Conservation (phyloP, 2,797 vertebrate genomes). For the Phyllotis vaccarum region DNA sequence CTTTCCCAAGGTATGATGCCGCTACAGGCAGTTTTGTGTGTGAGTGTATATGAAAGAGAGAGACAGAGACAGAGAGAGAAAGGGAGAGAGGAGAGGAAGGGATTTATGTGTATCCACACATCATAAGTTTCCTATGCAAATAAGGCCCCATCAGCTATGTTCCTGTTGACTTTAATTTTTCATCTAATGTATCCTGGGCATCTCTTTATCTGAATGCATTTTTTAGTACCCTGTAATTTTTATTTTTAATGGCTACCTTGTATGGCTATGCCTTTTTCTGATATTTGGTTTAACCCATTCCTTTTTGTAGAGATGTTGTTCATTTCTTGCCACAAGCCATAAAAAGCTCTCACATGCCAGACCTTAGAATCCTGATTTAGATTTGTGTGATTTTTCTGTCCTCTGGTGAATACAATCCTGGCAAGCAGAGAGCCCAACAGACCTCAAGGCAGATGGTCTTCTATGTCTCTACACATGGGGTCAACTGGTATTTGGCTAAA, state of each 20-base stretch:
- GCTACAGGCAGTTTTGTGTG: not conserved
- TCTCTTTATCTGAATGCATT: not conserved
- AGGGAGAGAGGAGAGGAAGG: not conserved
- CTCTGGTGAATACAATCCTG: not conserved
- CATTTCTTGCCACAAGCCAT: not conserved
- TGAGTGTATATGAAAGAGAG: not conserved
- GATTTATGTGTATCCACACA: not conserved
- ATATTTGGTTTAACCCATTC: not conserved
- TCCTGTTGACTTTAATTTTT: not conserved
- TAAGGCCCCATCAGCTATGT: not conserved
- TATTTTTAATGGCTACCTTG: not conserved
- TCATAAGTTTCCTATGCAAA: not conserved
- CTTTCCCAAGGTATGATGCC: not conserved
- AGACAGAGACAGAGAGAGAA: not conserved
- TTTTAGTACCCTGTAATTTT: not conserved
- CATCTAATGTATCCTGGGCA: not conserved
- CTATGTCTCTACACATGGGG: not conserved
- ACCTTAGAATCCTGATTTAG: not conserved
- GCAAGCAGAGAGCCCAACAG: conserved; percentile 18
- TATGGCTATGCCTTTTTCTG: not conserved
- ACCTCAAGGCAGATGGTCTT: conserved; percentile 40
- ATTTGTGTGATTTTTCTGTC: not conserved
- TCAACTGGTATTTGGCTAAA: conserved; percentile 64
- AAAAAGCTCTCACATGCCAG: not conserved
- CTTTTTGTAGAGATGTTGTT: not conserved